phyloP scores from a whole-genome alignment of 1,140 invertebrate species.

The Ladona fulva region DNA sequence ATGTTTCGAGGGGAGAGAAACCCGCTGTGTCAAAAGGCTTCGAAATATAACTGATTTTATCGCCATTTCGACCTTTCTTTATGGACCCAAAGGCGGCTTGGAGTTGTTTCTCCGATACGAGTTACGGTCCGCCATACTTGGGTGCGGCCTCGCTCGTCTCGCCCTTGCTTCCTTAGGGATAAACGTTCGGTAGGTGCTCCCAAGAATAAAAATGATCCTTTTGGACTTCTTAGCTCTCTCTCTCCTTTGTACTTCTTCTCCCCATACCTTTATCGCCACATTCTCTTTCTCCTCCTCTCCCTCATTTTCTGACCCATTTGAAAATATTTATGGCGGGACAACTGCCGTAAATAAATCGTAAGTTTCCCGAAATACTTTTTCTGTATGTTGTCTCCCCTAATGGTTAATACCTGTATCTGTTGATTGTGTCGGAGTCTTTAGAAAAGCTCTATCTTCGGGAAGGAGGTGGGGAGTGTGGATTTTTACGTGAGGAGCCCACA shows the following conservation, averaged over 20 bases:
- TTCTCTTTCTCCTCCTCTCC: not conserved
- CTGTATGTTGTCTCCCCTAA: not conserved
- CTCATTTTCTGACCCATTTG: not conserved
- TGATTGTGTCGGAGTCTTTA: not conserved
- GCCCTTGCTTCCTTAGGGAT: not conserved
- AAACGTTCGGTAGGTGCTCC: not conserved
- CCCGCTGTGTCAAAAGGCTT: conserved; percentile 1
- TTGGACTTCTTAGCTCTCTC: not conserved
- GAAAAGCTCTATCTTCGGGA: too few relatives aligned
- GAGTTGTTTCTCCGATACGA: not conserved
- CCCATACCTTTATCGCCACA: not conserved
- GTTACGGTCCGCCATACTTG: not conserved
- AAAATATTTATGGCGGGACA: not conserved
- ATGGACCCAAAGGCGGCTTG: not conserved
- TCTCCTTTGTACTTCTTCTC: not conserved
- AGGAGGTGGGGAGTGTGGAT: too few relatives aligned
- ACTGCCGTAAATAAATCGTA: not conserved
- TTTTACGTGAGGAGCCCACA: too few relatives aligned
- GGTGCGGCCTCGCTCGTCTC: conserved; percentile 2
- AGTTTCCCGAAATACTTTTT: not conserved
- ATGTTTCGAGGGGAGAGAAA: not conserved
- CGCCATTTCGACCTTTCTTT: not conserved
- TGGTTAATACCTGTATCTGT: not conserved
- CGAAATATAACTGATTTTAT: conserved; percentile 10
- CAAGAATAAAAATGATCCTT: not conserved